Conservation (phyloP, 2,888 invertebrate species). For the Rugalucina vietnamica region DNA sequence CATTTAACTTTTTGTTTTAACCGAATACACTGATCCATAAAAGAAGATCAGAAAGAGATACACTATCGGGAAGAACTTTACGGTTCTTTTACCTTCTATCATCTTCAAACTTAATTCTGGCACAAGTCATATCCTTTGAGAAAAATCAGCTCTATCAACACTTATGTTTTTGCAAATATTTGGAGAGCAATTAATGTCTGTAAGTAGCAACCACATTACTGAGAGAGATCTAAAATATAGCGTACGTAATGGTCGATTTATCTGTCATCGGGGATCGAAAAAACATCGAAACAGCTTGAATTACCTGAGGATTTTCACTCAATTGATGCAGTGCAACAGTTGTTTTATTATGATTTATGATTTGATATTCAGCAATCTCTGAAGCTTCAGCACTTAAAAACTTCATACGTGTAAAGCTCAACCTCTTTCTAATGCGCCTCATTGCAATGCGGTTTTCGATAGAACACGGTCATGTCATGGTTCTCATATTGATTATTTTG, state of each 20-base stretch:
- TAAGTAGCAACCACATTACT: not conserved
- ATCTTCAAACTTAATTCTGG: not conserved
- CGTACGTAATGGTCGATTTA: not conserved
- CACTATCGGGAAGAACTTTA: not conserved
- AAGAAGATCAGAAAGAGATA: not conserved
- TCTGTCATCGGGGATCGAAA: not conserved
- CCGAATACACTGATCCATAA: not conserved
- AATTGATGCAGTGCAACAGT: not conserved
- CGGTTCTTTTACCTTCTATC: not conserved
- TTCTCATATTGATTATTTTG: too few relatives aligned
- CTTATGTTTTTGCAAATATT: not conserved
- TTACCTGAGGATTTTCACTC: not conserved
- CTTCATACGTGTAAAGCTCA: too few relatives aligned
- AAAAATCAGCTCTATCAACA: not conserved
- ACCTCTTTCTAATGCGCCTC: too few relatives aligned
- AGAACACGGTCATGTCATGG: too few relatives aligned
- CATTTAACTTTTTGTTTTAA: not conserved
- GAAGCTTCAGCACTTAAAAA: too few relatives aligned
- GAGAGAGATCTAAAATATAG: not conserved
- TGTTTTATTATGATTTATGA: constrained; percentile 3
- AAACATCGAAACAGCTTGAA: constrained; percentile 6
- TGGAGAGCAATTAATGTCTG: not conserved
- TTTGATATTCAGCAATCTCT: too few relatives aligned
- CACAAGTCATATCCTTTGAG: not conserved
- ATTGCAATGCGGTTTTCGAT: too few relatives aligned